These are phyloP conservation scores for Hemichromis elongatus DNA, from an alignment of 2,113 vertebrate species.

Conservation along the genomic window DNA sequence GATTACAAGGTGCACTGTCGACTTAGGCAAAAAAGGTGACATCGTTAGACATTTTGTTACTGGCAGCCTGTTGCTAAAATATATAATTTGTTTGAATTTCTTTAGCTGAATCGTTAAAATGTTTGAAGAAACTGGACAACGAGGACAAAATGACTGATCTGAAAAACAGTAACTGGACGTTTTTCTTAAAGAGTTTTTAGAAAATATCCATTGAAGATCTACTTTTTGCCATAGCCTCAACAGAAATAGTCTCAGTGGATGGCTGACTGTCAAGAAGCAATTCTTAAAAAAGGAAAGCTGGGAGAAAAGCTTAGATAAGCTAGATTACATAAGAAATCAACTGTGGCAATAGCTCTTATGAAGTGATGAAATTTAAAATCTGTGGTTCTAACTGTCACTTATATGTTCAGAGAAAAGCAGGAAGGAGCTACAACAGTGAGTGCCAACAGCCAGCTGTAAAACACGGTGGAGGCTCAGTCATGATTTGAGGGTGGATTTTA, in stretches of 20 bases:
- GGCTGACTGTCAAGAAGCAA: not conserved
- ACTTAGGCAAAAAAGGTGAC: no score
- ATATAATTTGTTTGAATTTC: not conserved
- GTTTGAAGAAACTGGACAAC: not conserved
- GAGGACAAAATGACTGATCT: not conserved
- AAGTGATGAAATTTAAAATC: not conserved
- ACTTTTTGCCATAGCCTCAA: not conserved
- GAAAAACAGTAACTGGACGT: not conserved
- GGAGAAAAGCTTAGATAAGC: not conserved
- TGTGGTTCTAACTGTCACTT: not conserved
- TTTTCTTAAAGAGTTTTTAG: no score
- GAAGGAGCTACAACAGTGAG: not conserved
- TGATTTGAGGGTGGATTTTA: not conserved
- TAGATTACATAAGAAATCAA: not conserved
- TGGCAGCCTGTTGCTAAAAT: not conserved
- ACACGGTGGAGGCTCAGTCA: not conserved
- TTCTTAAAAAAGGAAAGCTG: not conserved
- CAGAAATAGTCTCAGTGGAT: not conserved
- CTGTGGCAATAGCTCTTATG: not conserved
- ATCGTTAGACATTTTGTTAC: no score
- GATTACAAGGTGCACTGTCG: no score
- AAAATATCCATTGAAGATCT: not conserved
- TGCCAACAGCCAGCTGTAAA: not conserved
- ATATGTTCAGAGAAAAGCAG: not conserved
- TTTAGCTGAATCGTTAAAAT: not conserved